Conservation (phyloP, 1,140 invertebrate species). For the Cylas formicarius region DNA sequence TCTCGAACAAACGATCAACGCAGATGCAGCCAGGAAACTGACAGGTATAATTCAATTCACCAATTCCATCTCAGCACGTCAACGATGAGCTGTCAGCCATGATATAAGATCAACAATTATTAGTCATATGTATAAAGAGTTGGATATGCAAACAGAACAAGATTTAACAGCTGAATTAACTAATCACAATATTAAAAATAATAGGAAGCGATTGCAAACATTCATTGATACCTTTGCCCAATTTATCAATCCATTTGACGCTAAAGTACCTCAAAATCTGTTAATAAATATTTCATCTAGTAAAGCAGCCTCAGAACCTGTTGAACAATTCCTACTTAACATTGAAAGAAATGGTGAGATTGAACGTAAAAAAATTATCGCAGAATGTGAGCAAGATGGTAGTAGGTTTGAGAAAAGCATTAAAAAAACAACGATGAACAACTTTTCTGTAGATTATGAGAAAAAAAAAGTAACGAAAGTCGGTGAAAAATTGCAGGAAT, state of each 20-base stretch:
- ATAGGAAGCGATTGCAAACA: constrained; percentile 18
- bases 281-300: constrained; percentile 30
- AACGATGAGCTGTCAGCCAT: constrained; percentile 24
- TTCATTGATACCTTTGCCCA: constrained; percentile 21
- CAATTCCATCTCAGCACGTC: constrained; percentile 23
- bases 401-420: no score
- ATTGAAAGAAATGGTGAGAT: constrained; percentile 22
- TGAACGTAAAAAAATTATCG: no score
- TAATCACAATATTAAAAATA: constrained; percentile 24
- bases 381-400: no score
- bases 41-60: constrained; percentile 28
- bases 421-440: no score
- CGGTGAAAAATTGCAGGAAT: no score
- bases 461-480: no score
- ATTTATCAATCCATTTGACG: constrained; percentile 25
- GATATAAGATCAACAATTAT: constrained; percentile 24
- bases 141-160: no score
- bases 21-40: constrained; percentile 33
- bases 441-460: no score
- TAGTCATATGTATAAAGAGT: constrained; percentile 12
- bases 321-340: constrained; percentile 27
- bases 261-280: constrained; percentile 16
- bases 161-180: constrained; percentile 24
- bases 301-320: constrained; percentile 23
- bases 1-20: constrained; percentile 35